Evolutionary conservation across 2,888 invertebrate genomes (phyloP), one percentile per base, ranked within the genome.

Genomic region (Orthosia gothica): DNA sequence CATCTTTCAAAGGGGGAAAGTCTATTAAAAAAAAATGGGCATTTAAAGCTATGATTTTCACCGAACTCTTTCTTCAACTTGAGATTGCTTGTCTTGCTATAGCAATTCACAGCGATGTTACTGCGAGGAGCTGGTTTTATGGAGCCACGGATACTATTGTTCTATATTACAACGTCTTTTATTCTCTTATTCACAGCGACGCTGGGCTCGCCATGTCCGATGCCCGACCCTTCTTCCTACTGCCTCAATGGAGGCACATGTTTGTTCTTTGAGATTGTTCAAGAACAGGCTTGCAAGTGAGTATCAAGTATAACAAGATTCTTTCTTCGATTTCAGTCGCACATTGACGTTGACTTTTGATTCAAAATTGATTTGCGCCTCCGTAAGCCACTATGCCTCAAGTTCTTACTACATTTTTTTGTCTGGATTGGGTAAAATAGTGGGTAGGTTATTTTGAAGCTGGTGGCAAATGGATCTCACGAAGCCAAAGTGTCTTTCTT

Each of bases 191-290:
- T 88, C 89, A 70, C 95, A 95, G 96, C 95, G 89, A 91, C 93
- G 73, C 89, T 97, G 92, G 97, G 97, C 88, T 97, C 97, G 84
- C 97, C 97, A 82, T 98, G 98, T 94, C 97, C 97, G 79, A 97
- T 97, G 96, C 95, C 97, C 86, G 97, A 95, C 81, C 96, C 96
- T 32, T 95, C 97, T 87, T 97, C 97, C 87, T 98, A 98, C 95
- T 99, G 99, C 97, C 97, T 98, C 94, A 99, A 99, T 94, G 98
- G 98, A 91, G 99, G 98, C 93, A 98, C 98, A 86, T 99, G 99
- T 96, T 97, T 98, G 94, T 98, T 97, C 95, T 98, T 98, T 95
- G 97, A 97, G 94, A 97, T 97, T 90, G 97, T 98, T 91, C 97
- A 97, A 93, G 98, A 98, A 96, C 97, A 97, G 93, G 98, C 98